Conservation (phyloP, 2,888 invertebrate genomes). For the Torymus tubicola region DNA sequence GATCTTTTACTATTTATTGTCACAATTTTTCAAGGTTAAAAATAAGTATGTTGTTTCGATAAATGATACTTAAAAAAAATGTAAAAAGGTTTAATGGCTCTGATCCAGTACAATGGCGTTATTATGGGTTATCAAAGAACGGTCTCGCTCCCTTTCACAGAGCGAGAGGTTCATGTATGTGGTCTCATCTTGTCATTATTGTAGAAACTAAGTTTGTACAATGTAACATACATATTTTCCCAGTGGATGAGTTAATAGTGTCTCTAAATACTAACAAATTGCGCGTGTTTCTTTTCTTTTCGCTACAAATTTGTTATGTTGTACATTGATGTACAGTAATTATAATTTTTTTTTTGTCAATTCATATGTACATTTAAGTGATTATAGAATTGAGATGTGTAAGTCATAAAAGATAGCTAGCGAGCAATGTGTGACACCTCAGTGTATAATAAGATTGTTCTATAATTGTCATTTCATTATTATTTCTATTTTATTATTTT, state of each 20-base stretch:
- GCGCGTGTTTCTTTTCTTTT: conserved; percentile 39
- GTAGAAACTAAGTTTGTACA: conserved; percentile 49
- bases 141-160: conserved; percentile 1
- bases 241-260: conserved; percentile 53
- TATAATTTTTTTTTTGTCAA: conserved; percentile 43
- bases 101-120: conserved; percentile 45
- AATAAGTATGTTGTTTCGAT: conserved; percentile 23
- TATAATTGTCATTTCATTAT: conserved; percentile 51
- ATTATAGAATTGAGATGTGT: conserved; percentile 42
- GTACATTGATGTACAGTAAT: conserved; percentile 55
- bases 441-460: conserved; percentile 55
- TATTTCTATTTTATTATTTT: conserved; percentile 56
- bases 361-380: conserved; percentile 54
- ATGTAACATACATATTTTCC: conserved; percentile 52
- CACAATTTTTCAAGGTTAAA: conserved; percentile 39
- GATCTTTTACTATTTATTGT: conserved; percentile 30
- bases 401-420: conserved; percentile 35
- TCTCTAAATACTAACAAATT: conserved; percentile 37
- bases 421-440: conserved; percentile 36
- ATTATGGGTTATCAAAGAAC: conserved; percentile 34
- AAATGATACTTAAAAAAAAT: conserved; percentile 16
- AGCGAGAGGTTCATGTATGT: conserved; percentile 31
- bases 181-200: conserved; percentile 53
- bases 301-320: conserved; percentile 52
- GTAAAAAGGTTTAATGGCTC: conserved; percentile 42